Conservation (phyloP, 2,113 vertebrate species). For the Ochotona curzoniae region DNA sequence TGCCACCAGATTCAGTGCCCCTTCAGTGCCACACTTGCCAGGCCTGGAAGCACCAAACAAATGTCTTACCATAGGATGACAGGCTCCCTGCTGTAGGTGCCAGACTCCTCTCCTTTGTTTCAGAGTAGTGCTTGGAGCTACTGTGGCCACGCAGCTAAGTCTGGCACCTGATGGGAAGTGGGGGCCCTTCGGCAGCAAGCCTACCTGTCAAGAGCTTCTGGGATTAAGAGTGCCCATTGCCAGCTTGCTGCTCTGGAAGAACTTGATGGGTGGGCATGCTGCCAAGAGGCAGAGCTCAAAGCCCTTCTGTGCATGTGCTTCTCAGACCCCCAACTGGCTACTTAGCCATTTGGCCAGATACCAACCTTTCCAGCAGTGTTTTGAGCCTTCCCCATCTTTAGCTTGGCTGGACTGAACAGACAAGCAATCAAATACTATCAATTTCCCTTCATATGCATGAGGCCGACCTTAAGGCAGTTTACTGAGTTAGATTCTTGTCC, state of each 20-base stretch:
- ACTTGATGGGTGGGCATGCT: constrained; percentile 67
- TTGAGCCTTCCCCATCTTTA: constrained; percentile 63
- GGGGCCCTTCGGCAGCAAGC: constrained; percentile 48
- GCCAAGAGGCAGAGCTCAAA: constrained; percentile 77
- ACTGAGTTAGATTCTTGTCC: constrained; percentile 50
- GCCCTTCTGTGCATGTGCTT: constrained; percentile 71
- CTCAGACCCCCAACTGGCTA: constrained; percentile 71
- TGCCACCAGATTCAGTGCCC: not conserved
- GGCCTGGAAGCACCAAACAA: constrained; percentile 36
- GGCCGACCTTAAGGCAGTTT: constrained; percentile 34
- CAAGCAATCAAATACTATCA: constrained; percentile 56
- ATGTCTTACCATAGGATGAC: not conserved
- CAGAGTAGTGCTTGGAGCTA: not conserved
- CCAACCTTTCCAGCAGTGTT: constrained; percentile 65
- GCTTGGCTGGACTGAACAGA: constrained; percentile 43
- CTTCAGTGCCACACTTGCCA: not conserved
- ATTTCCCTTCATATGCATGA: constrained; percentile 58
- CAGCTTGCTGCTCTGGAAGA: constrained; percentile 64
- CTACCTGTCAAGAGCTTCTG: constrained; percentile 76
- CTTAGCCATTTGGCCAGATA: constrained; percentile 62
- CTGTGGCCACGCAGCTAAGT: constrained; percentile 49
- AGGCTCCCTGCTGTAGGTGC: constrained; percentile 14
- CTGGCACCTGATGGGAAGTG: constrained; percentile 59
- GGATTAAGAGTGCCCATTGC: constrained; percentile 65
- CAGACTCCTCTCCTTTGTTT: constrained; percentile 62